Evolutionary conservation across 1,140 invertebrate species (phyloP).

Genomic region (Leptopilina boulardi): DNA sequence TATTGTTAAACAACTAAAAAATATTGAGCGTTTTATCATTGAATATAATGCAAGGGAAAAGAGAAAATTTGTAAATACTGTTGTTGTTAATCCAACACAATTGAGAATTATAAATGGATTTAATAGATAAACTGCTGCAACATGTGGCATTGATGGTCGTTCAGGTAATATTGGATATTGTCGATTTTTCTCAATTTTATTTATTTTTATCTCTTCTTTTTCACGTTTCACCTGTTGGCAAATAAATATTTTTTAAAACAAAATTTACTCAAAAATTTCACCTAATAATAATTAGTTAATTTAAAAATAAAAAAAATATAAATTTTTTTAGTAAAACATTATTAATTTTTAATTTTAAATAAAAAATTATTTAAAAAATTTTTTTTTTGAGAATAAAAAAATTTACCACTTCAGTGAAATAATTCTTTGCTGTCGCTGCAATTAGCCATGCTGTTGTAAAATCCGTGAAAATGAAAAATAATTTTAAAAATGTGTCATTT

Average conservation of each 20-base stretch:
- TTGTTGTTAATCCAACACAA: constrained; percentile 94
- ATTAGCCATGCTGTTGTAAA: constrained; percentile 84
- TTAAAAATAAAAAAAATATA: constrained; percentile 39
- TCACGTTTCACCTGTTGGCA: constrained; percentile 60
- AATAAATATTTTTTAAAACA: too few species aligned
- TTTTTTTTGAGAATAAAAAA: neutral
- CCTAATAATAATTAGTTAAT: too few species aligned
- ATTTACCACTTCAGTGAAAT: constrained; percentile 80
- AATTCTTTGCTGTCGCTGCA: constrained; percentile 81
- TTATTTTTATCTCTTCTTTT: constrained; percentile 60
- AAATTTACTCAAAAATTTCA: too few species aligned
- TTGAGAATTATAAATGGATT: constrained; percentile 94
- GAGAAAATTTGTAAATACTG: constrained; percentile 91
- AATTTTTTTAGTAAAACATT: too few species aligned
- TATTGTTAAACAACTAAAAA: constrained; percentile 81
- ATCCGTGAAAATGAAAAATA: constrained; percentile 86
- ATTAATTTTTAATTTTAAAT: constrained; percentile 16
- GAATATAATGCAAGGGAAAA: constrained; percentile 83
- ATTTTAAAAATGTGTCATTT: constrained; percentile 75
- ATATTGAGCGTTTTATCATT: constrained; percentile 81
- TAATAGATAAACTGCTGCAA: constrained; percentile 90
- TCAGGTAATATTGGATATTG: constrained; percentile 49
- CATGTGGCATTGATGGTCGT: constrained; percentile 76
- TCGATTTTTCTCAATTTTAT: constrained; percentile 47
- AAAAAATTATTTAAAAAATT: neutral